phyloP scores from a whole-genome alignment of 2,888 invertebrate genomes.

The Serripes groenlandicus region DNA sequence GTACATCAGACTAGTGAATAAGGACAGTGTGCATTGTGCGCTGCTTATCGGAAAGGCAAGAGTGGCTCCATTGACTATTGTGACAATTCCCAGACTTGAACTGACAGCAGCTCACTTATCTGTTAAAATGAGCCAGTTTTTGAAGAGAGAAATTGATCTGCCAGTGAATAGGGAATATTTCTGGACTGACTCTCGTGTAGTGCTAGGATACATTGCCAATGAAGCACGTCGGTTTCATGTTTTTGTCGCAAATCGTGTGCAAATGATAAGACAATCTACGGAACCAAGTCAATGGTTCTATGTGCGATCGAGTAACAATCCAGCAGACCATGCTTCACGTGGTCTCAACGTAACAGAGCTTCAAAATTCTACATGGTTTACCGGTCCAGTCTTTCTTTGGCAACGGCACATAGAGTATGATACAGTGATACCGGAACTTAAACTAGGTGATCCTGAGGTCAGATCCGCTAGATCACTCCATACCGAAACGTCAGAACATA shows the following conservation, averaged over 20 bases:
- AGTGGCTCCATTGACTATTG: conserved; percentile 37
- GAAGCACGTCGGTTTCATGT: conserved; percentile 66
- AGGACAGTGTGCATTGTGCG: conserved; percentile 13
- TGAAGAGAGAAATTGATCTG: conserved; percentile 40
- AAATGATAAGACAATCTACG: conserved; percentile 58
- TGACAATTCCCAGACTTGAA: conserved; percentile 66
- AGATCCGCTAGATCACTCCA: too few relatives aligned
- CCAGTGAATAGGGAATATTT: conserved; percentile 38
- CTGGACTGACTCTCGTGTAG: conserved; percentile 69
- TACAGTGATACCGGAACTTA: background rate
- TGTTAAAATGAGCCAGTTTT: background rate
- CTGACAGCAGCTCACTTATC: conserved; percentile 55
- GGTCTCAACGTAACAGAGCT: conserved; percentile 29
- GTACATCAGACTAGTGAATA: conserved; percentile 28
- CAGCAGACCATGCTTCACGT: conserved; percentile 71
- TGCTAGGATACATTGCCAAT: conserved; percentile 69
- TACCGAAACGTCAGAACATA: too few relatives aligned
- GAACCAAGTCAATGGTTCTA: conserved; percentile 65
- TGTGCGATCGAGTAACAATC: conserved; percentile 60
- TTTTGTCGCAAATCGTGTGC: conserved; percentile 72
- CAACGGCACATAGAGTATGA: conserved; percentile 16
- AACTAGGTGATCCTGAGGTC: too few relatives aligned
- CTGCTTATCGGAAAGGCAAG: conserved; percentile 21
- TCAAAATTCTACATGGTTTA: conserved; percentile 40
- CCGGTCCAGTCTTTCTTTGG: conserved; percentile 59